These are phyloP conservation scores for Drosophila subpulchrella DNA, from an alignment of 1,140 invertebrate species.

Conservation along the genomic window DNA sequence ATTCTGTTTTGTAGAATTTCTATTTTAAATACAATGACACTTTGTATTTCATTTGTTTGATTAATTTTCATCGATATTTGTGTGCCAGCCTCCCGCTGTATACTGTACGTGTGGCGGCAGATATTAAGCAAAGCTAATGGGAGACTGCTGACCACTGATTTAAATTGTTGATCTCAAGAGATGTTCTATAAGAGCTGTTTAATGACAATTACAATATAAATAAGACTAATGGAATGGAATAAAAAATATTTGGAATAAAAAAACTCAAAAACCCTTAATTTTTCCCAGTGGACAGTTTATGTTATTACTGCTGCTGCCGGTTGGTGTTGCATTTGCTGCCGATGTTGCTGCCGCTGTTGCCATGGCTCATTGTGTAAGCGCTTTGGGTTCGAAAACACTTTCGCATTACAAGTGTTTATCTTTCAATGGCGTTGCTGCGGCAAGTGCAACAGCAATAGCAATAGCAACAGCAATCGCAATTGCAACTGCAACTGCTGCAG, in stretches of 20 bases:
- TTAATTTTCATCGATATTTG: too few species aligned
- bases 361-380: slow-evolving; percentile 67
- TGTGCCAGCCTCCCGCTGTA: too few species aligned
- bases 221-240: too few species aligned
- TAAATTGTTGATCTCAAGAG: too few species aligned
- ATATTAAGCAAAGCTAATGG: too few species aligned
- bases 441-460: slow-evolving; percentile 33
- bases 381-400: slow-evolving; percentile 66
- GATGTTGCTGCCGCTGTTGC: slow-evolving; percentile 15
- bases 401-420: slow-evolving; percentile 81
- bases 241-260: too few species aligned
- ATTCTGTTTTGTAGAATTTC: not conserved
- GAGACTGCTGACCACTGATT: too few species aligned
- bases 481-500: slow-evolving; percentile 18
- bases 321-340: slow-evolving; percentile 29
- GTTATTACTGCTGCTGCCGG: slow-evolving; percentile 16
- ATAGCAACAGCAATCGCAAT: slow-evolving; percentile 14
- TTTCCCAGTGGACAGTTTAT: not conserved
- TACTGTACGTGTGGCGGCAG: too few species aligned
- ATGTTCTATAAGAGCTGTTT: too few species aligned
- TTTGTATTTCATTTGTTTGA: too few species aligned
- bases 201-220: too few species aligned
- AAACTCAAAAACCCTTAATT: too few species aligned
- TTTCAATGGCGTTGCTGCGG: slow-evolving; percentile 50
- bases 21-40: not conserved